A percentile compares a stretch with the other conserved stretches of the same genome.
Conservation (phyloP, 1,140 invertebrate species). For the Drosophila ogumai region DNA sequence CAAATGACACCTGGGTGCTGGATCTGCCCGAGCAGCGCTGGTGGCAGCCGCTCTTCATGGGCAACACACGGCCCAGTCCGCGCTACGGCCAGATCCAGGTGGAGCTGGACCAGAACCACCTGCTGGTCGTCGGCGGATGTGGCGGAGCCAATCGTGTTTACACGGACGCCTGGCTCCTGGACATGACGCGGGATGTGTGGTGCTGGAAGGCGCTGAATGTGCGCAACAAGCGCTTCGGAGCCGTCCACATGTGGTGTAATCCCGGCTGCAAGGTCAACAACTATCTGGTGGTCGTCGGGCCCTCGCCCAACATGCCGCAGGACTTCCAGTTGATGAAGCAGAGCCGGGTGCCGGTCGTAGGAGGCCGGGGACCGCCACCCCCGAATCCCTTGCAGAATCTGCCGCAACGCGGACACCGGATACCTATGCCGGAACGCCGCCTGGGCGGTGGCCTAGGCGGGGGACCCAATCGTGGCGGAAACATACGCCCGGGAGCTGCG, state of each 20-base stretch:
- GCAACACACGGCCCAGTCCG: conserved; percentile 90
- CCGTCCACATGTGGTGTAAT: conserved; percentile 96
- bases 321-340: conserved; percentile 84
- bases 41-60: conserved; percentile 89
- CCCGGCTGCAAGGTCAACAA: conserved; percentile 92
- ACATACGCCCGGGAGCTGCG: conserved; percentile 38
- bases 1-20: conserved; percentile 96
- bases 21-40: conserved; percentile 92
- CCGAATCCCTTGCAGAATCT: conserved; percentile 53
- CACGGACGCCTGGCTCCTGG: conserved; percentile 88
- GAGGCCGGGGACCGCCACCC: conserved; percentile 53
- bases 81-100: conserved; percentile 97
- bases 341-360: conserved; percentile 67
- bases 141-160: conserved; percentile 87
- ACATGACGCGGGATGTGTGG: conserved; percentile 89
- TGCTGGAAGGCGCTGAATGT: conserved; percentile 93
- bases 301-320: conserved; percentile 76
- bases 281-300: conserved; percentile 78
- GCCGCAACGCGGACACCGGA: conserved; percentile 39
- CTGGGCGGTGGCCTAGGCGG: conserved; percentile 35
- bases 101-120: conserved; percentile 88
- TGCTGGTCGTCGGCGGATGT: conserved; percentile 90
- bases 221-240: conserved; percentile 90
- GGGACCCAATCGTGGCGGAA: conserved; percentile 27
- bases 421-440: conserved; percentile 46